Base-by-base conservation (phyloP, 1,140 invertebrate genomes). In the Parasteatoda tepidariorum region DNA sequence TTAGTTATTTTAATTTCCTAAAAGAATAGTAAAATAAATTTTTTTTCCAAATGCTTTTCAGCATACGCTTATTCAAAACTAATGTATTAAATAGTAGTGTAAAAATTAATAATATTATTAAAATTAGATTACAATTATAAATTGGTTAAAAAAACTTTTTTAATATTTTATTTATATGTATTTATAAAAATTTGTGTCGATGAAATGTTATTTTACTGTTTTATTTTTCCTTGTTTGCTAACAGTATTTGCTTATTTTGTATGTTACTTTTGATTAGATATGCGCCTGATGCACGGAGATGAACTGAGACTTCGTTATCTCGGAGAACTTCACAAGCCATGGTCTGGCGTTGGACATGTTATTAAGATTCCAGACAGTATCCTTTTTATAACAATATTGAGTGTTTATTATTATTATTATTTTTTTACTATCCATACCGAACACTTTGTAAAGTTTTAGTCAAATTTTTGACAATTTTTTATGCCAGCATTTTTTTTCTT, bases 271-370 rank as follows among this genome's bases (percentile, higher is more conserved):
- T 62, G 15, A 87, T 64, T 86, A 92, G 97, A 98, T 87, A 98
- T 99, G 95, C 96, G 98, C 89, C 89, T 99, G n/a, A 99, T 99
- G 98, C 97, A 98, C 88, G 98, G 98, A 24, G 98, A 99, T 91
- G 98, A 99, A 89, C 89, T 99, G 26, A 92, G 96, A 84, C 90
- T 99, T 38, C 93, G 97, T 84, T 99, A 99, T 88, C 92, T 98
- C 5, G 97, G 97, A 4, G 97, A 99, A 88, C 88, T 96, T 84
- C 96, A 97, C 87, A 97, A 96, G 87, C 91, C 94, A 0, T 99
- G 98, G 98, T 94, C 93, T 34, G 97, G 97, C 30, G 94, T 98
- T 31, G 98, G 98, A 0, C 92, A 93, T 88, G 97, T 99, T 26
- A 99, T 99, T 86, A 99, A 99, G 90, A 97, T 99, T 83, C 97